These are phyloP conservation scores for Hypothenemus hampei DNA, from an alignment of 1,140 invertebrate genomes.

Conservation along the genomic window DNA sequence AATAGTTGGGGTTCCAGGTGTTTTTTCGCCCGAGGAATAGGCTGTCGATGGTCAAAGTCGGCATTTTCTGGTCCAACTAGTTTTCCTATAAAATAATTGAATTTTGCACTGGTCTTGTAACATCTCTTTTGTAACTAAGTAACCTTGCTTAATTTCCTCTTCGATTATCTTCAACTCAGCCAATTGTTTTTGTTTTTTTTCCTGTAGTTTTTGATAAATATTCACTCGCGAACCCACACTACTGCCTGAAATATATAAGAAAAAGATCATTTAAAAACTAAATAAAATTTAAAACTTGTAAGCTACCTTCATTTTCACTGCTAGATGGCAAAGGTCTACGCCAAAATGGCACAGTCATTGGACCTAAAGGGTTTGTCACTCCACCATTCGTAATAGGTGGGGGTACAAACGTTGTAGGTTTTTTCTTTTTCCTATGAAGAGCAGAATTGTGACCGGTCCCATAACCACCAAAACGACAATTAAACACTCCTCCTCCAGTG, in stretches of 20 bases:
- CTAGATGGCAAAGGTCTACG: slow-evolving; percentile 63
- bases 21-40: slow-evolving; percentile 54
- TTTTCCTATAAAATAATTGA: slow-evolving; percentile 28
- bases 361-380: slow-evolving; percentile 35
- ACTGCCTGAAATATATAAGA: slow-evolving; percentile 39
- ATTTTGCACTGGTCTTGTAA: background rate
- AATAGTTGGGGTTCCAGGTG: slow-evolving; percentile 49
- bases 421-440: slow-evolving; percentile 76
- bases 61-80: slow-evolving; percentile 43
- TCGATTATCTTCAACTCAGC: slow-evolving; percentile 75
- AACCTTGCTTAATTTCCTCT: slow-evolving; percentile 81
- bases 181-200: slow-evolving; percentile 83
- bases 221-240: slow-evolving; percentile 72
- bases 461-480: slow-evolving; percentile 76
- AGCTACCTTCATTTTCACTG: slow-evolving; percentile 64
- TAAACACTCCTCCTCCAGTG: slow-evolving; percentile 84
- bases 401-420: slow-evolving; percentile 79
- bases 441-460: slow-evolving; percentile 39
- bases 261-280: background rate
- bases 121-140: slow-evolving; percentile 48
- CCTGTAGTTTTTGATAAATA: slow-evolving; percentile 80
- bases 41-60: slow-evolving; percentile 51
- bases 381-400: slow-evolving; percentile 63
- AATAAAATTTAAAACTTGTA: no score
- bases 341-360: slow-evolving; percentile 69